Base-by-base conservation (phyloP, 2,888 invertebrate species). In the Tipula helvola region DNA sequence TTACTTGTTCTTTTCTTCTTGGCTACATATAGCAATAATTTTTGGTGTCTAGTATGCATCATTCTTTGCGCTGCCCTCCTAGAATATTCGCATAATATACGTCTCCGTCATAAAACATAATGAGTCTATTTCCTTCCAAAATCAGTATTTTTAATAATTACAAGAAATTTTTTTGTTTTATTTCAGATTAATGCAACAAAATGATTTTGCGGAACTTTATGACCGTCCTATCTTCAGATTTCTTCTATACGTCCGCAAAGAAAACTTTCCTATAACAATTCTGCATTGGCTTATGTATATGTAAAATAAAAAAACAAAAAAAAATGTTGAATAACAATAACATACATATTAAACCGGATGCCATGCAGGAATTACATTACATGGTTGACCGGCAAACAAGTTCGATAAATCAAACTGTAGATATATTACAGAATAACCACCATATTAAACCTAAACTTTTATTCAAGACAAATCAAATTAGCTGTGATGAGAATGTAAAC, bases 361-460 rank as follows among this genome's bases (percentile, higher is more conserved):
- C 90, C 90, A 91, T 90, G 90, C 90, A 91, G 90, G 91, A 91
- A 90, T 90, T 91, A 89, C 90, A 91, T 88, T 89, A 91, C 88
- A 89, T 90, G 88, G 90, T 90, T 87, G 91, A 91, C 88, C 90
- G 90, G 89, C 88, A 88, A 87, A 88, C 88, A 87, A 88, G 88
- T 88, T 88, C 3, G 28, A 28, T 71, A 8, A 71, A 71, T 71
- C 71, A 71, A 71, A 71, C 12, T 28, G 10, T 71, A 28, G 10
- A 28, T 71, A 16, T 52, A 12, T 44, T 12, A 16, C 52, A 52
- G n/a, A 52, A 52, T 4, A 84, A 84, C 10, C 84, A 84, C 16
- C 84, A 89, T 87, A 87, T 90, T n/a, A 89, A 90, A 41, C 91
- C 91, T 5, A 88, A 90, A 88, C 90, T 91, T 88, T 89, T 91